Evolutionary conservation across 2,113 vertebrate genomes (phyloP).

Genomic region (Rhodinocichla rosea): DNA sequence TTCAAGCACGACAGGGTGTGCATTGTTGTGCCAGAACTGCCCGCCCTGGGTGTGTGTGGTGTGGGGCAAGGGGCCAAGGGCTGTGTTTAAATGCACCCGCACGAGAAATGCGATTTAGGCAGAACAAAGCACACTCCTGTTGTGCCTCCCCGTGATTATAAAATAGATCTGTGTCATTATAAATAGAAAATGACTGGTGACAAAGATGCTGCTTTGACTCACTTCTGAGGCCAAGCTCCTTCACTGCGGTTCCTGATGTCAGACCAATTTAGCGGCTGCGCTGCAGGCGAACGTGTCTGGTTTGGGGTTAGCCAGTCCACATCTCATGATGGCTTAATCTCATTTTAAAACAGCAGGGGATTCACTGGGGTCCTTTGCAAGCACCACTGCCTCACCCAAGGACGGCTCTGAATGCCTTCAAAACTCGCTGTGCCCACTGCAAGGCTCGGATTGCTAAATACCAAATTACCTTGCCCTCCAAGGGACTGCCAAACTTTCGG

Average conservation of each 20-base stretch:
- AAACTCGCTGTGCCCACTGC: background rate
- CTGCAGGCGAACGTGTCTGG: background rate
- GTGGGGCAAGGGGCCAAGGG: conserved; percentile 20
- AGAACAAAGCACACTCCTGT: conserved; percentile 56
- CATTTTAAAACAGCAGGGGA: conserved; percentile 9
- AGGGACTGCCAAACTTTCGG: background rate
- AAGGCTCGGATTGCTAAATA: background rate
- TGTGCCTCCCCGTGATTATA: conserved; percentile 37
- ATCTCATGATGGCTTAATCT: conserved; percentile 34
- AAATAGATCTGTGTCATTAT: conserved; percentile 46
- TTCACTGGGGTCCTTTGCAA: background rate
- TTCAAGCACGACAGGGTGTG: conserved; percentile 38
- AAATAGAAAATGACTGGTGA: conserved; percentile 60
- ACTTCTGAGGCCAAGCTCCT: background rate
- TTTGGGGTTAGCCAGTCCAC: background rate
- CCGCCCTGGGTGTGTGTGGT: conserved; percentile 8
- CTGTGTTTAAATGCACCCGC: background rate
- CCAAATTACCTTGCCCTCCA: background rate
- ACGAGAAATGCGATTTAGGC: conserved; percentile 35
- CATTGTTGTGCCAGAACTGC: conserved; percentile 11
- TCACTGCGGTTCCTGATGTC: conserved; percentile 17
- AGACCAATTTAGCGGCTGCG: background rate
- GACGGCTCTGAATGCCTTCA: background rate
- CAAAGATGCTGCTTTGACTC: conserved; percentile 43
- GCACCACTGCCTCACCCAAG: background rate